A percentile compares a stretch with the other conserved stretches of the same genome.
phyloP scores from a whole-genome alignment of 1,140 invertebrate species.

The Lordiphosa collinella region DNA sequence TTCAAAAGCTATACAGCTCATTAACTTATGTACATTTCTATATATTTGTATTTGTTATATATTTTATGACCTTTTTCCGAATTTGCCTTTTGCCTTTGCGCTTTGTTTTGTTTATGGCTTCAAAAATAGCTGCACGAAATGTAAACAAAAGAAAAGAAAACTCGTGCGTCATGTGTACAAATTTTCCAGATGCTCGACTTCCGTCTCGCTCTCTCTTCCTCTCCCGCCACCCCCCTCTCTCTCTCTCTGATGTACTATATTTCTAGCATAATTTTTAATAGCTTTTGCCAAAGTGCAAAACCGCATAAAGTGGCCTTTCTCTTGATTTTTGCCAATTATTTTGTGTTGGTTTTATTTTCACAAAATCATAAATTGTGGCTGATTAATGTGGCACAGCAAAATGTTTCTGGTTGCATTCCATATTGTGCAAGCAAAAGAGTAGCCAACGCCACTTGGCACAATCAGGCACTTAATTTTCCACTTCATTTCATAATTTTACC shows the following conservation, averaged over 20 bases:
- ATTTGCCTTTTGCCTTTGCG: slow-evolving; percentile 48
- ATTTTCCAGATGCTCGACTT: slow-evolving; percentile 63
- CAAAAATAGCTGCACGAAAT: slow-evolving; percentile 72
- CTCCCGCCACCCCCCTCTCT: neutral
- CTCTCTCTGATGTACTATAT: neutral
- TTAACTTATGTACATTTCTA: slow-evolving; percentile 27
- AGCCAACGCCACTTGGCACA: slow-evolving; percentile 24
- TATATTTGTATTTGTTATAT: slow-evolving; percentile 24
- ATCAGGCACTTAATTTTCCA: slow-evolving; percentile 52
- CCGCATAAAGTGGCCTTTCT: slow-evolving; percentile 59
- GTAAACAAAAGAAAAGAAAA: slow-evolving; percentile 68
- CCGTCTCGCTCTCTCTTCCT: neutral
- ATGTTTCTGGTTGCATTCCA: slow-evolving; percentile 27
- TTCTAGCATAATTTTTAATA: slow-evolving; percentile 65
- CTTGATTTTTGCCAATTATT: slow-evolving; percentile 18
- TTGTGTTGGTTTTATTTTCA: slow-evolving; percentile 13
- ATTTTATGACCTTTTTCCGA: slow-evolving; percentile 50
- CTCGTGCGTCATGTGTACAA: slow-evolving; percentile 67
- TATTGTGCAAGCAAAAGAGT: too few relatives aligned
- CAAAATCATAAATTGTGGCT: slow-evolving; percentile 57
- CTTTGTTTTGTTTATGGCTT: slow-evolving; percentile 75
- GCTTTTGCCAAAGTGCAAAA: slow-evolving; percentile 63
- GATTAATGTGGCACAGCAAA: slow-evolving; percentile 63
- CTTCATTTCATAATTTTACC: slow-evolving; percentile 56
- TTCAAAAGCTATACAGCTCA: slow-evolving; percentile 72